phyloP scores from a whole-genome alignment of 2,888 invertebrate species.

The Macaria notata region DNA sequence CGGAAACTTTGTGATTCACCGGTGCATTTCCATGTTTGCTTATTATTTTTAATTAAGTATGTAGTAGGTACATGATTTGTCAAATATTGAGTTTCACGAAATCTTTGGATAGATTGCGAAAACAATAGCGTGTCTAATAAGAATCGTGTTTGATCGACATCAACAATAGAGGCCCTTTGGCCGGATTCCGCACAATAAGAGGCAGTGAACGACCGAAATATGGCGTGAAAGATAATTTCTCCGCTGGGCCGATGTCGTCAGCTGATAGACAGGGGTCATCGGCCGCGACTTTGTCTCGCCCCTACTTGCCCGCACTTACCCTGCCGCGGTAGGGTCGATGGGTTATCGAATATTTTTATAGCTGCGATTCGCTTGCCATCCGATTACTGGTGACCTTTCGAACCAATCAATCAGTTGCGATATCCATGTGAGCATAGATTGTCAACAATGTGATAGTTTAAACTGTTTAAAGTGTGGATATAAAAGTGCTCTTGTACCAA shows the following conservation, averaged over 20 bases:
- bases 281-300: slow-evolving; percentile 76
- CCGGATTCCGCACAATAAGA: slow-evolving; percentile 31
- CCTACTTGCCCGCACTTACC: slow-evolving; percentile 69
- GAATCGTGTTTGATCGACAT: slow-evolving; percentile 20
- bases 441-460: too few species aligned
- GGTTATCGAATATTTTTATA: slow-evolving; percentile 68
- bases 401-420: slow-evolving; percentile 5
- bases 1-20: slow-evolving; percentile 63
- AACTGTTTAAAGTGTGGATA: too few species aligned
- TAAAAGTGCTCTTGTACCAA: too few species aligned
- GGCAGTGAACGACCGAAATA: slow-evolving; percentile 68
- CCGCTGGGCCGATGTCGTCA: slow-evolving; percentile 73
- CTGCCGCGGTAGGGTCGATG: slow-evolving; percentile 57
- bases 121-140: slow-evolving; percentile 11
- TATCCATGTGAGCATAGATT: neutral
- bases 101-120: neutral
- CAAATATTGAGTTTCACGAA: neutral
- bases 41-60: neutral
- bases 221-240: slow-evolving; percentile 70
- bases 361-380: slow-evolving; percentile 43
- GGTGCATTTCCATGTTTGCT: slow-evolving; percentile 45
- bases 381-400: slow-evolving; percentile 12
- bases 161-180: slow-evolving; percentile 35
- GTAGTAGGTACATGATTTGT: neutral
- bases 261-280: slow-evolving; percentile 75